Evolutionary conservation across 2,797 vertebrate genomes (phyloP), one percentile per base, ranked within the genome.

Genomic region (Molothrus aeneus): DNA sequence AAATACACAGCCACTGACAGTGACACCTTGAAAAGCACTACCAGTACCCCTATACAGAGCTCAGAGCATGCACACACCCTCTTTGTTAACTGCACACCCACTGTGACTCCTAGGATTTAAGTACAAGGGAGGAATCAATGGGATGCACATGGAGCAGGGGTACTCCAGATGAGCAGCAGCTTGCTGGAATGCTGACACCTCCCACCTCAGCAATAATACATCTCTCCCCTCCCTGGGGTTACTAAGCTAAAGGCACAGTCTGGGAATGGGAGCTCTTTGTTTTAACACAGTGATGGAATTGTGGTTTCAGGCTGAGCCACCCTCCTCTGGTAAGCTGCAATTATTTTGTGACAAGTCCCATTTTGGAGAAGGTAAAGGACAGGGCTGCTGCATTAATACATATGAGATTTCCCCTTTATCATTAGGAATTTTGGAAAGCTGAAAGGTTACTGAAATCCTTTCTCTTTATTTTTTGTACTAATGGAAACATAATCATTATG

Each of bases 131-230:
- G 28, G 31, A 90, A 80, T 48, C 63, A 43, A 36, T 32, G 7
- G 22, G 36, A 72, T 72, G 65, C 42, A 87, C 17, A 26, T 0
- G 0, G 61, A 50, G 15, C 2, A 2, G 83, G 36, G 0, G 4
- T 6, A 40, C 29, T 51, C 28, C 65, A 88, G 47, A 65, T 6
- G 53, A 83, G 36, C 68, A 80, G 51, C 47, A 69, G 48, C 60
- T 66, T 59, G 68, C 72, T 63, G 56, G 34, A 73, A n/a, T 73
- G 68, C 56, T 50, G 38, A 26, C 56, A 53, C 7, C 45, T 86
- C 48, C 31, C 45, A 53, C 53, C 71, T 80, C 50, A 81, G 68
- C 34, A 90, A 29, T 32, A 65, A 59, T 7, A 15, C 17, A 38
- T 61, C 32, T 91, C 56, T 87, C 32, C 42, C 15, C 31, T 86